A percentile compares a stretch with the other conserved stretches of the same genome.
phyloP scores from a whole-genome alignment of 2,888 invertebrate species.

The Gastrophysa polygoni region DNA sequence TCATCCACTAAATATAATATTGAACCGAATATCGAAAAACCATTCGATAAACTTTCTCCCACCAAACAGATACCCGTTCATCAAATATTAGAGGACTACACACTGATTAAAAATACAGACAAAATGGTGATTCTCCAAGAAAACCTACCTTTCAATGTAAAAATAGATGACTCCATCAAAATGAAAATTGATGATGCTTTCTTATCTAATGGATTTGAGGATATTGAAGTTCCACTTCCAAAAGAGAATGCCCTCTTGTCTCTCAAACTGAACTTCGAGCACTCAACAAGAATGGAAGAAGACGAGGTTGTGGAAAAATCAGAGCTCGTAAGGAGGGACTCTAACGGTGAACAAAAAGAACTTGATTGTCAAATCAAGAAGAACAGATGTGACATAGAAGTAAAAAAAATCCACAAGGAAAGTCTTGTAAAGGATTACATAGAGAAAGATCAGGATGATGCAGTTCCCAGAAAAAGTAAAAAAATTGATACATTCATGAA shows the following conservation, averaged over 20 bases:
- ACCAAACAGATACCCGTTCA: conserved; percentile 32
- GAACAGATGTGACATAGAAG: conserved; percentile 50
- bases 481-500: conserved; percentile 59
- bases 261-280: conserved; percentile 39
- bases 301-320: conserved; percentile 7
- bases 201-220: conserved; percentile 65
- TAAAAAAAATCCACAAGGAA: conserved; percentile 56
- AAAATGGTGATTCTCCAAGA: conserved; percentile 25
- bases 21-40: conserved; percentile 52
- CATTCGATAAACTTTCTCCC: conserved; percentile 47
- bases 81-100: conserved; percentile 38
- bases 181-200: conserved; percentile 65
- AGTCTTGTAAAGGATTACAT: conserved; percentile 53
- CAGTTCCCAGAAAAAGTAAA: conserved; percentile 62
- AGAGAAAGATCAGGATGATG: conserved; percentile 58
- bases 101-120: conserved; percentile 30
- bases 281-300: conserved; percentile 43
- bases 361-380: conserved; percentile 48
- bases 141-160: conserved; percentile 9
- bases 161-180: conserved; percentile 44
- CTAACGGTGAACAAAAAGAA: conserved; percentile 52
- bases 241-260: conserved; percentile 35
- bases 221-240: conserved; percentile 49
- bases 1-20: conserved; percentile 53
- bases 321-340: conserved; percentile 43